phyloP scores from a whole-genome alignment of 1,140 invertebrate genomes.

The Trachelipus rathkii region DNA sequence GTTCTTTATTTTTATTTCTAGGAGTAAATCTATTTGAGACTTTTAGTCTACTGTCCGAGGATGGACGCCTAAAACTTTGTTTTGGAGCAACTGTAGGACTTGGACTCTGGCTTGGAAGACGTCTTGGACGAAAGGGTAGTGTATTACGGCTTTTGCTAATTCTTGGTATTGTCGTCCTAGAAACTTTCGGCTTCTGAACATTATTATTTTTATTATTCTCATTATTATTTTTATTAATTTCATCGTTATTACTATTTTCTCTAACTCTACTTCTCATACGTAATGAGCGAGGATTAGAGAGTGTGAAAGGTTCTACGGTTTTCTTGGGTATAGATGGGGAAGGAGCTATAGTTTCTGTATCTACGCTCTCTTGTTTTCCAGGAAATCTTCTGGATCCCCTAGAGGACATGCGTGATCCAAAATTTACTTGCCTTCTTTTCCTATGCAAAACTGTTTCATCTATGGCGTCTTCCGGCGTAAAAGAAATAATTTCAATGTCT shows the following conservation, averaged over 20 bases:
- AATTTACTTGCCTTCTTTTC: constrained; percentile 31
- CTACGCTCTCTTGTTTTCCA: background rate
- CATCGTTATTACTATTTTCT: background rate
- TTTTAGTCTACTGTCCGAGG: constrained; percentile 35
- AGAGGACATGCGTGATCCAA: constrained; percentile 34
- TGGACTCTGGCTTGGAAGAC: constrained; percentile 21
- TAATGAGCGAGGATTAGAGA: background rate
- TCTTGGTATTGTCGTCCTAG: background rate
- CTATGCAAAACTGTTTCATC: constrained; percentile 19
- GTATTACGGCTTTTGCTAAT: constrained; percentile 23
- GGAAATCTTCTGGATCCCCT: constrained; percentile 19
- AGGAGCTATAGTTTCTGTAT: constrained; percentile 7
- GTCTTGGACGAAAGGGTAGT: constrained; percentile 26
- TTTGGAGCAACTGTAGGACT: constrained; percentile 31
- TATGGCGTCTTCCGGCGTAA: constrained; percentile 21
- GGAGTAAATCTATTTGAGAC: constrained; percentile 34
- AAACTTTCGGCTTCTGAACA: background rate
- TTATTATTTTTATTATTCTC: too few species aligned
- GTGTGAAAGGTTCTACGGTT: constrained; percentile 3
- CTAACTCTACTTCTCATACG: background rate
- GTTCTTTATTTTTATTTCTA: background rate
- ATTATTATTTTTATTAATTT: too few species aligned
- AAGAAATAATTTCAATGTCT: constrained; percentile 23
- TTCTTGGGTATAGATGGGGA: constrained; percentile 12
- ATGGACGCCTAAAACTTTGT: constrained; percentile 33